Evolutionary conservation across 2,797 vertebrate species (phyloP).

Genomic region (Chromobotia macracanthus): DNA sequence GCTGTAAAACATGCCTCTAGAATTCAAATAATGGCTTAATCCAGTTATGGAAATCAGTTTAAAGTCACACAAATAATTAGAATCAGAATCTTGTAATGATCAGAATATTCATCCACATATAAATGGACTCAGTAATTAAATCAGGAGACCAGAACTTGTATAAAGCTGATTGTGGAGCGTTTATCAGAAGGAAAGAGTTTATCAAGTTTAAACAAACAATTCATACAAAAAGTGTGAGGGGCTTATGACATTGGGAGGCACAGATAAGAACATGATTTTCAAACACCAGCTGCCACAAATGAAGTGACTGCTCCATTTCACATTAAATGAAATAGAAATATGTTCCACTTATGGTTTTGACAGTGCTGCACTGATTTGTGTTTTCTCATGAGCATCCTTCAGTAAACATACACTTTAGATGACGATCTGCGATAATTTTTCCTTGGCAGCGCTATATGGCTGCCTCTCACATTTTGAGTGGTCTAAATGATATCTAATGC

Average conservation of each 20-base stretch:
- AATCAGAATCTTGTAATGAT: neutral
- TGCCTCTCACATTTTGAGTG: slow-evolving; percentile 12
- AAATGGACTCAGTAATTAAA: neutral
- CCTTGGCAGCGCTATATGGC: slow-evolving; percentile 16
- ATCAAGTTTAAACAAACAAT: slow-evolving; percentile 5
- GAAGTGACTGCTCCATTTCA: slow-evolving; percentile 33
- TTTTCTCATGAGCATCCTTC: slow-evolving; percentile 16
- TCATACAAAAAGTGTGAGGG: slow-evolving; percentile 6
- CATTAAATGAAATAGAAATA: slow-evolving; percentile 38
- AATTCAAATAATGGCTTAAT: neutral
- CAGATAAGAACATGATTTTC: slow-evolving; percentile 23
- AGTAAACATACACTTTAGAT: slow-evolving; percentile 33
- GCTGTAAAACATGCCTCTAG: neutral
- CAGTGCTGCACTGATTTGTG: slow-evolving; percentile 9
- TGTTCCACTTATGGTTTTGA: slow-evolving; percentile 23
- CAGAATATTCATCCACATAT: neutral
- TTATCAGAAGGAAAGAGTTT: neutral
- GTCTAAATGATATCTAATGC: slow-evolving; percentile 24
- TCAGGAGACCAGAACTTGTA: neutral
- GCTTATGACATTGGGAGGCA: slow-evolving; percentile 14
- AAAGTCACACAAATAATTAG: too few species aligned
- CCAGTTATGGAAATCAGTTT: too few species aligned
- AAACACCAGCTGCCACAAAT: slow-evolving; percentile 26
- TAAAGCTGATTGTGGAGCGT: neutral
- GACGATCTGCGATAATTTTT: slow-evolving; percentile 36